Evolutionary conservation across 1,140 invertebrate species (phyloP), one percentile per base, ranked within the genome.

Genomic region (Aphelenchoides fujianensis): DNA sequence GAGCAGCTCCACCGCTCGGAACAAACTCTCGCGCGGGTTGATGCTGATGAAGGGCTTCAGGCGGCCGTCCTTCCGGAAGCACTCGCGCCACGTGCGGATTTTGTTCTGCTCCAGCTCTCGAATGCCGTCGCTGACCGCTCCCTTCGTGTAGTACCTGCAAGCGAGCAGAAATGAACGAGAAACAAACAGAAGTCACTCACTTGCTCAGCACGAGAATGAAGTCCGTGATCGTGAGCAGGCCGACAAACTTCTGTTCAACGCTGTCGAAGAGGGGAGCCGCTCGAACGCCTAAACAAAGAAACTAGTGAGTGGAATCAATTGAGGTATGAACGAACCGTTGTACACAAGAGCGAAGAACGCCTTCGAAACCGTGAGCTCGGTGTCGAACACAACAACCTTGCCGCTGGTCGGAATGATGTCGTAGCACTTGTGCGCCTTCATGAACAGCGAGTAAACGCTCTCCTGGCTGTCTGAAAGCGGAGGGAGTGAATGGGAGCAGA

Each of bases 201-300:
- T 77, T 81, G 70, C 81, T 76, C 55, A 83, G 88, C 82, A 99
- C 98, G 86, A 95, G 94, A 82, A 99, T 99, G 85, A 99, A 98
- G 87, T 99, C 97, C 55, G 97, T 98, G 79, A 99, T 98, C 37
- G 97, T 99, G 62, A 99, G 88, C 95, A 99, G 98, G 57, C 95
- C 89, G 78, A 89, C 91, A 85, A 90, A 98, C 84, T 91, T 89
- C 85, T 98, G 95, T 77, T 90, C 89, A 61, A 88, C 87, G 72
- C 91, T 93, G 84, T 98, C 94, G 95, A 95, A 99, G 35, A 99
- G 87, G 0, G 95, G 95, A 19, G 97, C 96, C 16, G 96, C 96
- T 80, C 96, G 89, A 0, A 98, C 95, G 48, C 92, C 95, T 89
- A 87, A 94, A 98, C 87, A 98, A 98, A 31, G 95, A 95, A 86